Percentiles rank a stretch among this genome's conserved stretches.
Evolutionary conservation across 2,797 vertebrate genomes (phyloP).

Genomic region (Eulemur albifrons): DNA sequence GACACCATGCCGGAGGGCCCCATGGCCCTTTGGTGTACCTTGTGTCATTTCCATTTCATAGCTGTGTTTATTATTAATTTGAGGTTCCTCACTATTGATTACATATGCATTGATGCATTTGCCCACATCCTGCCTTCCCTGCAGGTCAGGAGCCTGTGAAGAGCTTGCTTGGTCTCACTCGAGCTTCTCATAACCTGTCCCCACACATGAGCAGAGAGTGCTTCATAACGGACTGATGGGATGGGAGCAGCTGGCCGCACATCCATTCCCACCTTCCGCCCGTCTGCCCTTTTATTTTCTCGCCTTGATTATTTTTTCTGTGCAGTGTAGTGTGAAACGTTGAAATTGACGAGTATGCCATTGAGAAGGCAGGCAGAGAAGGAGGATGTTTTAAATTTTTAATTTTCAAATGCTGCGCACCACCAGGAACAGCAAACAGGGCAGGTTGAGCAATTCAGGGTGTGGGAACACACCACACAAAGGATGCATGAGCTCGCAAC

Average conservation of each 20-base stretch:
- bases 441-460: not conserved
- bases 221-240: not conserved
- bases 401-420: not conserved
- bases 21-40: not conserved
- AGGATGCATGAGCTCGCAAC: not conserved
- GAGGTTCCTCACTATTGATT: not conserved
- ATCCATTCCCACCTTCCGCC: not conserved
- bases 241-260: not conserved
- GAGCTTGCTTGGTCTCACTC: not conserved
- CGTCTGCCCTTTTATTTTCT: not conserved
- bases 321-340: not conserved
- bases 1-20: not conserved
- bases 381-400: not conserved
- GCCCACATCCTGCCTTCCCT: not conserved
- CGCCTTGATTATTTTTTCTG: not conserved
- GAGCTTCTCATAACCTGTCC: not conserved
- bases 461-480: not conserved
- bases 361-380: not conserved
- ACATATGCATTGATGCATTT: not conserved
- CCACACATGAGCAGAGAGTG: not conserved
- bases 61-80: not conserved
- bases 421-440: not conserved
- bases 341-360: not conserved
- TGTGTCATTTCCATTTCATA: conserved; percentile 28
- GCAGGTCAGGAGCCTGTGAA: not conserved